Conservation (phyloP, 2,888 invertebrate species). For the Heliconius hortense region DNA sequence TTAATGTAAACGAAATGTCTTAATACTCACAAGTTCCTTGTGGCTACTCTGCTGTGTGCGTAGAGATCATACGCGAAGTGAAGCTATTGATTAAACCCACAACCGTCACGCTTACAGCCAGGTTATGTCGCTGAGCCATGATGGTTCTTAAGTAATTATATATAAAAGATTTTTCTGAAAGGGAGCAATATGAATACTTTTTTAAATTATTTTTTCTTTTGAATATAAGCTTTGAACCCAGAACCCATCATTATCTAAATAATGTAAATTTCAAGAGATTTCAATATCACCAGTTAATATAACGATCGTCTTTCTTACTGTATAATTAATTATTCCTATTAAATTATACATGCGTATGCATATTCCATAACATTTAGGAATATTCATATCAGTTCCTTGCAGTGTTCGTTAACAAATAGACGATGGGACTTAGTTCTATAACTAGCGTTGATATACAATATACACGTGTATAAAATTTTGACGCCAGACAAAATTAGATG, state of each 20-base stretch:
- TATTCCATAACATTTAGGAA: background rate
- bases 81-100: background rate
- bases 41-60: background rate
- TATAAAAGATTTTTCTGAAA: too few species aligned
- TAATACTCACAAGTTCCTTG: background rate
- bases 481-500: background rate
- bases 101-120: background rate
- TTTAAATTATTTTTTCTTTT: too few species aligned
- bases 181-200: too few species aligned
- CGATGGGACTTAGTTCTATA: background rate
- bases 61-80: background rate
- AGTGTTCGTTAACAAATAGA: background rate
- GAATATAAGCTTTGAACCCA: too few species aligned
- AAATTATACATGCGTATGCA: conserved; percentile 2
- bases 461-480: background rate
- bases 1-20: background rate
- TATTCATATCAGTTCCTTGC: conserved; percentile 16
- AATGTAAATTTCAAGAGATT: too few species aligned
- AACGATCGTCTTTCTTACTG: too few species aligned
- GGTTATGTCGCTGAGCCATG: background rate
- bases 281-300: too few species aligned
- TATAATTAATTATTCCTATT: background rate
- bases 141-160: too few species aligned
- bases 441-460: background rate
- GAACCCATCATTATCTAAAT: too few species aligned